Percentiles rank a stretch among this genome's conserved stretches.
Conservation (phyloP, 2,888 invertebrate species). For the Seladonia tumulorum region DNA sequence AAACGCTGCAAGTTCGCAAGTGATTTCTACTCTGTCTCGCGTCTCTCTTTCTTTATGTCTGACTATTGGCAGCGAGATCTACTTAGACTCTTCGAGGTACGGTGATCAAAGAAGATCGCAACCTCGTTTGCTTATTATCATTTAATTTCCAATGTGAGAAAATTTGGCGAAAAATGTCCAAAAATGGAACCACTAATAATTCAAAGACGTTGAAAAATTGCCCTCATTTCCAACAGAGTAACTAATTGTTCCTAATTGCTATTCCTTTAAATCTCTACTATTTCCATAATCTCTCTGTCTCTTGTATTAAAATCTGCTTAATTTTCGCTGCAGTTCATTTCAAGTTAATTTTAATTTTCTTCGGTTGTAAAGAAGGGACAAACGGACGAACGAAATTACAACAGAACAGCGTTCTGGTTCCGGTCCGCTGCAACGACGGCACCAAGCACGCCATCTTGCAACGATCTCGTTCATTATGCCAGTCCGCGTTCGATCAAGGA, state of each 20-base stretch:
- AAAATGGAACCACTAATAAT: not conserved
- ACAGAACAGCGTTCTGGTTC: not conserved
- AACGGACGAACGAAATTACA: not conserved
- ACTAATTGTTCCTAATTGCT: not conserved
- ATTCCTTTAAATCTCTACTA: not conserved
- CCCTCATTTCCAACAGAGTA: not conserved
- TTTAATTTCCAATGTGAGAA: no score
- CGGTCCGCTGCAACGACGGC: not conserved
- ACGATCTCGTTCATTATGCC: constrained; percentile 12
- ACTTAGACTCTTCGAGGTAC: not conserved
- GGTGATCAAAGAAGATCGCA: not conserved
- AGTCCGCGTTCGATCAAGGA: constrained; percentile 22
- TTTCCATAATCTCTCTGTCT: not conserved
- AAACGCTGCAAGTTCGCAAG: not conserved
- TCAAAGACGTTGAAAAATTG: not conserved
- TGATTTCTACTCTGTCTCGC: not conserved
- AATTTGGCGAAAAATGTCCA: not conserved
- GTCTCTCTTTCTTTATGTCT: not conserved
- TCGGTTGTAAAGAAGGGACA: not conserved
- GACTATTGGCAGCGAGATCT: not conserved
- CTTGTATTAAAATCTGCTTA: not conserved
- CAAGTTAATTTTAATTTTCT: no score
- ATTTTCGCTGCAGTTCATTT: not conserved
- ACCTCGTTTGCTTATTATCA: not conserved
- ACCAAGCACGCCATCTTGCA: constrained; percentile 11